phyloP scores from a whole-genome alignment of 2,888 invertebrate genomes.

The Linnaemya tessellans region DNA sequence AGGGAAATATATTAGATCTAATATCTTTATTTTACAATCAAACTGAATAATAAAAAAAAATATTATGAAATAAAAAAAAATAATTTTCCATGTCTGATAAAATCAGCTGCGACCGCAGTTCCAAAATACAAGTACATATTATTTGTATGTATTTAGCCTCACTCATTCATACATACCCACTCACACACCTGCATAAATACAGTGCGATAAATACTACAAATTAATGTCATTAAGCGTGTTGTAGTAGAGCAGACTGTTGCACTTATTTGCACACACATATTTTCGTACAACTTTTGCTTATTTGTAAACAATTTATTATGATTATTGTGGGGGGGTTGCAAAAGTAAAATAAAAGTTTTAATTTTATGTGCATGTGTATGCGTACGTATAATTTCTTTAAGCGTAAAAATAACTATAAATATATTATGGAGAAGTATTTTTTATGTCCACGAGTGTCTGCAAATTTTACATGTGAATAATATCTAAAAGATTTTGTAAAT shows the following conservation, averaged over 20 bases:
- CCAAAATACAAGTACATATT: neutral
- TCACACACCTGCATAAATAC: neutral
- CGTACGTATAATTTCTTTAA: neutral
- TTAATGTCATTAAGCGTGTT: slow-evolving; percentile 62
- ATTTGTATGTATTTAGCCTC: slow-evolving; percentile 18
- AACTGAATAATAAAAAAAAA: too few species aligned
- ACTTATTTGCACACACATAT: slow-evolving; percentile 1
- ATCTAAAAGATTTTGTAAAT: slow-evolving; percentile 26
- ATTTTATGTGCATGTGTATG: neutral
- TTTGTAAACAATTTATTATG: slow-evolving; percentile 64
- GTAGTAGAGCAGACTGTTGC: slow-evolving; percentile 30
- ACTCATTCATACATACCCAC: neutral
- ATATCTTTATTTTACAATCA: too few species aligned
- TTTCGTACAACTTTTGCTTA: slow-evolving; percentile 51
- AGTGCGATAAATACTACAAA: slow-evolving; percentile 49
- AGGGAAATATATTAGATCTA: too few species aligned
- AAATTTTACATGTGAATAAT: neutral
- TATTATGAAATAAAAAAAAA: too few species aligned
- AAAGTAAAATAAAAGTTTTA: slow-evolving; percentile 47
- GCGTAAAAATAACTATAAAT: slow-evolving; percentile 14
- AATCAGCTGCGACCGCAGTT: neutral
- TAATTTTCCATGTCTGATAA: neutral
- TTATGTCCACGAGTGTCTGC: neutral
- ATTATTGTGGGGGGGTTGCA: slow-evolving; percentile 63
- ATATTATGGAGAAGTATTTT: neutral